Percentiles rank a stretch among this genome's conserved stretches.
Evolutionary conservation across 2,888 invertebrate genomes (phyloP).

Genomic region (Heterodera filipjevi): DNA sequence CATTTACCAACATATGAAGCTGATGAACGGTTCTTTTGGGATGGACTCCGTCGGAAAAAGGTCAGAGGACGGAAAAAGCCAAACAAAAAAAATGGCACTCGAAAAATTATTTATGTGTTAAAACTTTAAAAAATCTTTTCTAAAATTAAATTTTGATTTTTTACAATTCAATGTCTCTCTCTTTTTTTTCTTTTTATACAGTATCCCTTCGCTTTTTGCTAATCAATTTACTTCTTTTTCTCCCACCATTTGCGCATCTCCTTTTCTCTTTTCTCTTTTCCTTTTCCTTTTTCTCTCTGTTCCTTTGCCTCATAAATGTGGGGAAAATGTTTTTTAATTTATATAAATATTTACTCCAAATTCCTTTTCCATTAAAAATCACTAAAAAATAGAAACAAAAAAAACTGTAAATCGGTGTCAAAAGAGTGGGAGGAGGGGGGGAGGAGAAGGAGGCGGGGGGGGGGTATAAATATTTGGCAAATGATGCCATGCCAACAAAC

Average conservation of each 20-base stretch:
- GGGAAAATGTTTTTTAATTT: no score
- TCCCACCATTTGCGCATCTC: not conserved
- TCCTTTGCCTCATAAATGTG: not conserved
- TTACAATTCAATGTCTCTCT: not conserved
- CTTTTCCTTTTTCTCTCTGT: not conserved
- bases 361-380: no score
- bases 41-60: slow-evolving; percentile 1
- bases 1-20: not conserved
- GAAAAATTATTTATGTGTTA: no score
- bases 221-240: not conserved
- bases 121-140: no score
- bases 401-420: no score
- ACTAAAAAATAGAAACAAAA: no score
- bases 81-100: not conserved
- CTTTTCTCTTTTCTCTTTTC: not conserved
- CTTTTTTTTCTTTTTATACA: not conserved
- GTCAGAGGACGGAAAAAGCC: not conserved
- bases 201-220: not conserved
- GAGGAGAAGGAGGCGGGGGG: no score
- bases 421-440: no score
- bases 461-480: not conserved
- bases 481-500: not conserved
- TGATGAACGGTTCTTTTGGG: not conserved
- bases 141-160: not conserved
- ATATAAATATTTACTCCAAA: no score